Conservation (phyloP, 2,797 vertebrate genomes). For the Spinus olivaceus region DNA sequence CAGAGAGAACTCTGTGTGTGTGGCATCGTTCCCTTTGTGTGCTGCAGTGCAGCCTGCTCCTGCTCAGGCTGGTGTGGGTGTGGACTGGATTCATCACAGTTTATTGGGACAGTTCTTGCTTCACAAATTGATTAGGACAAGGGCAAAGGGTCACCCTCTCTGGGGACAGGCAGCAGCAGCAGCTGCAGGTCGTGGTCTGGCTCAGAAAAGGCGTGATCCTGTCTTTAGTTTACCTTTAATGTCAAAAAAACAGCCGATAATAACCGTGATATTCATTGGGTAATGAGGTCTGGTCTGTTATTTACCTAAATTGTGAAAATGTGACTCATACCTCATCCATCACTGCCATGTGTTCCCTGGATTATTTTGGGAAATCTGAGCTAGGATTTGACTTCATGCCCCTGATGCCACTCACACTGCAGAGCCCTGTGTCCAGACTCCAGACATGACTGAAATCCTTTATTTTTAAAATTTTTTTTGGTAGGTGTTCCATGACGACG, state of each 20-base stretch:
- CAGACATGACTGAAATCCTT: neutral
- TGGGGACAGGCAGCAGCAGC: neutral
- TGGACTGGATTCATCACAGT: neutral
- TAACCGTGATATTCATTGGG: neutral
- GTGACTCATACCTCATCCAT: neutral
- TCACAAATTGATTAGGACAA: neutral
- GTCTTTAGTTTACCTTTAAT: neutral
- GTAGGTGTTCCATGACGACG: conserved; percentile 94
- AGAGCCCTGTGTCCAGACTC: neutral
- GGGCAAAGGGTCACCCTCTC: neutral
- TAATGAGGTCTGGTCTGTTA: neutral
- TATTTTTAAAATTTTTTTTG: neutral
- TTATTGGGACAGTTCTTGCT: neutral
- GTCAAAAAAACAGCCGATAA: neutral
- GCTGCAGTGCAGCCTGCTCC: neutral
- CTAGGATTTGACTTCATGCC: neutral
- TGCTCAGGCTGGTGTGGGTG: neutral
- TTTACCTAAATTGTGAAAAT: neutral
- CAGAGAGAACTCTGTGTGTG: neutral
- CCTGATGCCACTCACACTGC: neutral
- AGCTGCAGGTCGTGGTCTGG: neutral
- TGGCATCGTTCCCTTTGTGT: neutral
- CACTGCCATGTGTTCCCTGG: neutral
- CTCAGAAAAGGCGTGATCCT: neutral
- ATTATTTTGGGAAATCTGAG: neutral